These are phyloP conservation scores for Hofmannophila pseudospretella DNA, from an alignment of 2,888 invertebrate species.

Conservation along the genomic window DNA sequence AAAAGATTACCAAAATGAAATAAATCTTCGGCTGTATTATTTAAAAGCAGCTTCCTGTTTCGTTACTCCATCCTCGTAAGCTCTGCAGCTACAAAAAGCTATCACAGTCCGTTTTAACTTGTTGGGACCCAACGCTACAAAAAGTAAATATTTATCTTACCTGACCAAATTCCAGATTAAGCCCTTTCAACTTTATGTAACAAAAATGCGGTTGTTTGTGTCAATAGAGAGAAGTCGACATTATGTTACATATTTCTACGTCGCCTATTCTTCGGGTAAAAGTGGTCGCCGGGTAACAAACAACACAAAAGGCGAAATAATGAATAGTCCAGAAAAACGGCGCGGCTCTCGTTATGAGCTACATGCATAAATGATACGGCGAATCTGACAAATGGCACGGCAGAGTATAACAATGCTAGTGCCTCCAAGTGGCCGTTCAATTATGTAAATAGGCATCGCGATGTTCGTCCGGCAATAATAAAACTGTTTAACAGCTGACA, in stretches of 20 bases:
- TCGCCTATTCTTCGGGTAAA: conserved; percentile 48
- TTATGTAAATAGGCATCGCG: conserved; percentile 75
- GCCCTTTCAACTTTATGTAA: conserved; percentile 56
- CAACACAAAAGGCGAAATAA: conserved; percentile 69
- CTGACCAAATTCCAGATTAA: conserved; percentile 64
- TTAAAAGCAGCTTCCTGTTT: conserved; percentile 12
- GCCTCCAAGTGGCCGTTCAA: conserved; percentile 76
- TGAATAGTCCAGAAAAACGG: conserved; percentile 72
- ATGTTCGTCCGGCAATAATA: conserved; percentile 72
- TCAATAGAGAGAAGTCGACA: conserved; percentile 51
- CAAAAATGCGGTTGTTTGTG: conserved; percentile 59
- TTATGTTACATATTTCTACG: conserved; percentile 52
- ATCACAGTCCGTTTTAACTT: conserved; percentile 31
- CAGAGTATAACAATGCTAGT: conserved; percentile 76
- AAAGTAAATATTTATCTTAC: conserved; percentile 57
- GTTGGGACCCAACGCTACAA: conserved; percentile 34
- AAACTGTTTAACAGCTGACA: conserved; percentile 77
- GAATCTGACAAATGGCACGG: conserved; percentile 77
- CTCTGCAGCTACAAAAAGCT: conserved; percentile 17
- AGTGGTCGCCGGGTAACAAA: conserved; percentile 57
- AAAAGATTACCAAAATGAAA: not conserved
- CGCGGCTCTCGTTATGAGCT: conserved; percentile 66
- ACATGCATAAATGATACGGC: conserved; percentile 75
- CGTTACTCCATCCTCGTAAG: conserved; percentile 10
- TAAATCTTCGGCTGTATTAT: conserved; percentile 7